Base-by-base conservation (phyloP, 2,113 vertebrate species). In the Crypturellus undulatus region DNA sequence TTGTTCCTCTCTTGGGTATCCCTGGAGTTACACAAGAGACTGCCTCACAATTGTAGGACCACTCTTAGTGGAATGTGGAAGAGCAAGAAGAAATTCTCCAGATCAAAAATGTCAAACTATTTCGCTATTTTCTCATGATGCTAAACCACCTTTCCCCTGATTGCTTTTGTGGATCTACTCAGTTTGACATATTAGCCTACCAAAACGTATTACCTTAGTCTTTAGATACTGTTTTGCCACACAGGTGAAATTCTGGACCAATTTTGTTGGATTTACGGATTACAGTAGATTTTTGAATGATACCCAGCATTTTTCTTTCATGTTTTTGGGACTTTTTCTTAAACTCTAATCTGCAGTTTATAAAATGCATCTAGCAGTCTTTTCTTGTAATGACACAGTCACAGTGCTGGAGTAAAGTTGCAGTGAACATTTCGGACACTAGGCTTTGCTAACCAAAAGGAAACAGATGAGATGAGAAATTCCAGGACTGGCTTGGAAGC, bases 131-230 rank as follows among this genome's bases (percentile, higher is more conserved):
- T 62, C 78, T 42, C 42, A 76, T 47, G 79, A 90, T 84, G 34
- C 49, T 69, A 87, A 43, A 43, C 43, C 43, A 17, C 43, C 36
- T 38, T 25, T 79, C 79, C 45, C 64, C 84, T 92, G 59, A 83
- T 77, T 87, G 51, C 34, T 76, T 95, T 95, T 85, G 21, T 91
- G 62, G 87, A 70, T 34, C 58, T 85, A n/a, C 38, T 71, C 54
- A 42, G 40, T 87, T 85, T 95, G 47, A 94, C 92, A 93, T 72
- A 84, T 89, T 79, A 70, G 8, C 70, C 58, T 95, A 67, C n/a
- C 38, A 20, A 56, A n/a, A 93, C 16, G 24, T 80, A 94, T 59
- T 59, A 36, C 15, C 30, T 76, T 30, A 67, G 7, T 43, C 67
- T 80, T 93, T 26, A 81, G n/a, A 79, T 91, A 62, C 8, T 3